Percentiles rank a stretch among this genome's conserved stretches.
Conservation (phyloP, 2,797 vertebrate genomes). For the Okamejei kenojei region DNA sequence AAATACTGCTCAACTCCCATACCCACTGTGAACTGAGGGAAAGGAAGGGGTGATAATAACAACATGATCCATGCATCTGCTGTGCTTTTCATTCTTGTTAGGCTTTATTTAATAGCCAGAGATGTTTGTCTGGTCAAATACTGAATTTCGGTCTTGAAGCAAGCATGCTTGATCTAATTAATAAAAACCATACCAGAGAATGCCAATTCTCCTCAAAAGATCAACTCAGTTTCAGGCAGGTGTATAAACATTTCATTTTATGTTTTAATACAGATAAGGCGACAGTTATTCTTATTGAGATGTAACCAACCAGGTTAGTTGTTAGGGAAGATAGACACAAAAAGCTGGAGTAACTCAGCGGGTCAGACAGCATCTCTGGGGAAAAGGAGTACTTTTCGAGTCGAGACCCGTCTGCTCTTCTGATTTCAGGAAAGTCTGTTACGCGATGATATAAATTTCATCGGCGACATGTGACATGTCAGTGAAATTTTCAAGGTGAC, state of each 20-base stretch:
- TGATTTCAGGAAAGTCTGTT: neutral
- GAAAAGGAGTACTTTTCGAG: no score
- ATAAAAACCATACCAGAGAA: neutral
- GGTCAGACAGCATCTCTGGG: no score
- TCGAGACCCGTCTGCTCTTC: neutral
- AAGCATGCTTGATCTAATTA: neutral
- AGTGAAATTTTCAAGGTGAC: no score
- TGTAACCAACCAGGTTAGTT: neutral
- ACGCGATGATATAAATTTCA: neutral
- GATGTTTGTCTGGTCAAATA: neutral
- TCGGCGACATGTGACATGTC: no score
- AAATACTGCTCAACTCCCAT: no score
- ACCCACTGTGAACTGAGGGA: no score
- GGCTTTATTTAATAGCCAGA: neutral
- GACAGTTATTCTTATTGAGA: neutral
- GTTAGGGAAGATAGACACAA: neutral
- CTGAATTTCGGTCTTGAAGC: neutral
- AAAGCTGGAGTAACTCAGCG: no score
- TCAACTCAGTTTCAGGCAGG: neutral
- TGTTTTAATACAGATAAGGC: neutral
- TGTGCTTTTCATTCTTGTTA: neutral
- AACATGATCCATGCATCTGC: neutral
- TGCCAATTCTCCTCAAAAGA: neutral
- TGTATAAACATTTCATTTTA: neutral
- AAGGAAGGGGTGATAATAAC: no score